phyloP scores from a whole-genome alignment of 2,888 invertebrate species.

The Fissipunctia ypsillon region DNA sequence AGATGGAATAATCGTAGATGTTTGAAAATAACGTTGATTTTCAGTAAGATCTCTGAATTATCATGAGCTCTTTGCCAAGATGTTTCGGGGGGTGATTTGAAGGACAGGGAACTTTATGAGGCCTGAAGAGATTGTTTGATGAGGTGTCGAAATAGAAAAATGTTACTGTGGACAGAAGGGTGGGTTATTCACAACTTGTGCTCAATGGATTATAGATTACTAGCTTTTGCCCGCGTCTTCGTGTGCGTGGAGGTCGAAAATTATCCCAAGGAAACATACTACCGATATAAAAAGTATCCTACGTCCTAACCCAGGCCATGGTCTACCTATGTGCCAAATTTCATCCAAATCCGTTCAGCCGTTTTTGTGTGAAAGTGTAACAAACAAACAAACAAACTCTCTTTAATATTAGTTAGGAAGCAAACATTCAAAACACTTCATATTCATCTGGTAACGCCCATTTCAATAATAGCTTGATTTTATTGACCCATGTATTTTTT shows the following conservation, averaged over 20 bases:
- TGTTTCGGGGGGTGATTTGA: background rate
- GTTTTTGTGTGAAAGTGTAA: no score
- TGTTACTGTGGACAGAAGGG: background rate
- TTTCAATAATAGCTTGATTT: slow-evolving; percentile 16
- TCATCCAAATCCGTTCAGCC: no score
- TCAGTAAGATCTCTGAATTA: background rate
- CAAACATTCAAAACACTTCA: background rate
- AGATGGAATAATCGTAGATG: background rate
- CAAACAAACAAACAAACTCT: no score
- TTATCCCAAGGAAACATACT: no score
- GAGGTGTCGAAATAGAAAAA: background rate
- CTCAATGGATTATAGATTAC: background rate
- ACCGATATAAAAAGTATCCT: no score
- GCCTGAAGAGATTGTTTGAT: background rate
- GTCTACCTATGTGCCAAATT: no score
- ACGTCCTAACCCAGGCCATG: no score
- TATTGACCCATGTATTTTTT: slow-evolving; percentile 21
- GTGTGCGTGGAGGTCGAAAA: no score
- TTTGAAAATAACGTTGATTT: slow-evolving; percentile 11
- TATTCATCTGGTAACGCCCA: slow-evolving; percentile 2
- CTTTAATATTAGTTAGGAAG: no score
- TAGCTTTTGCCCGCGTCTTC: no score
- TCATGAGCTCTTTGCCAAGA: background rate
- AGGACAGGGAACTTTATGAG: background rate
- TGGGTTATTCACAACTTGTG: background rate